Evolutionary conservation across 2,888 invertebrate species (phyloP).

Genomic region (Lasioglossum lativentre): DNA sequence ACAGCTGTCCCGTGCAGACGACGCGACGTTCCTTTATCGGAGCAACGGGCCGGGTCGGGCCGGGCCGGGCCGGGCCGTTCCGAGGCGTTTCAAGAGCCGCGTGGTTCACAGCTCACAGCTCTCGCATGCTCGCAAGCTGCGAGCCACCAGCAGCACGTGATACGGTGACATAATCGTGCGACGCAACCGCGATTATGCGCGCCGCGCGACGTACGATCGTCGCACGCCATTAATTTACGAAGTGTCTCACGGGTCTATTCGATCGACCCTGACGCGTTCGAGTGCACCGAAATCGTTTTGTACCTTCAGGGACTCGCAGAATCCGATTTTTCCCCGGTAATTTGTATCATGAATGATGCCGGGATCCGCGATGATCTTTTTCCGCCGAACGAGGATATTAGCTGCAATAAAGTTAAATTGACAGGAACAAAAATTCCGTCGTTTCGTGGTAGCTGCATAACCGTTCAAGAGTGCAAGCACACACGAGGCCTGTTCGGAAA

Average conservation of each 20-base stretch:
- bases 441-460: neutral
- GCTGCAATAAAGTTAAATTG: neutral
- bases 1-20: slow-evolving; percentile 23
- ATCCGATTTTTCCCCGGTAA: neutral
- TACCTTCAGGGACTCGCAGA: neutral
- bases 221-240: slow-evolving; percentile 38
- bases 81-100: slow-evolving; percentile 5
- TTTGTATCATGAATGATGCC: neutral
- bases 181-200: slow-evolving; percentile 31
- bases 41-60: neutral
- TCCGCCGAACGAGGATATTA: neutral
- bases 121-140: slow-evolving; percentile 36
- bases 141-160: slow-evolving; percentile 47
- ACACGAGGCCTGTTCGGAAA: neutral
- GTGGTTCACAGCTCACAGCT: neutral
- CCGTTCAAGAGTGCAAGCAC: neutral
- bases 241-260: neutral
- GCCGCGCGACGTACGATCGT: slow-evolving; percentile 13
- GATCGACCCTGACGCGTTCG: slow-evolving; percentile 17
- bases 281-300: neutral
- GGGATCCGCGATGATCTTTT: neutral
- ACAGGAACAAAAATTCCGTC: neutral
- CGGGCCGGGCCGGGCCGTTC: neutral
- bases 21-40: slow-evolving; percentile 14
- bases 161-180: slow-evolving; percentile 51